Percentiles rank a stretch among this genome's conserved stretches.
Evolutionary conservation across 2,113 vertebrate genomes (phyloP).

Genomic region (Rhinichthys klamathensis): DNA sequence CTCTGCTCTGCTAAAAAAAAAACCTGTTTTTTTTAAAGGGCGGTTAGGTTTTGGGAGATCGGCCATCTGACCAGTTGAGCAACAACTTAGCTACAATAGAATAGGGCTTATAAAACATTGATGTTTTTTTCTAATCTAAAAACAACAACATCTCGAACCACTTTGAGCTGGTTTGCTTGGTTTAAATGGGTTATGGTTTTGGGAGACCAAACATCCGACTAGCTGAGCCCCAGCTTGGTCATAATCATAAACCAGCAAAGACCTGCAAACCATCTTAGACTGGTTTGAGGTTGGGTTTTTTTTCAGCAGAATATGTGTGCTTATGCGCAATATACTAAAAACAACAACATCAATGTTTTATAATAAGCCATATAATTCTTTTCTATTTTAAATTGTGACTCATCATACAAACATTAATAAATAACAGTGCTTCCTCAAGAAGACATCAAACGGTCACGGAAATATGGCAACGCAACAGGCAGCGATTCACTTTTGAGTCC

Average conservation of each 20-base stretch:
- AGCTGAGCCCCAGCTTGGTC: not conserved
- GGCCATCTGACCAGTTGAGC: too few species aligned
- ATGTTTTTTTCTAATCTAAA: too few species aligned
- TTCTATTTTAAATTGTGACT: conserved; percentile 6
- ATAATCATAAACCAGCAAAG: not conserved
- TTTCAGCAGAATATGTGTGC: too few species aligned
- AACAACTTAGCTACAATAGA: too few species aligned
- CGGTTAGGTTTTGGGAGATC: too few species aligned
- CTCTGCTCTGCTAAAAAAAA: not conserved
- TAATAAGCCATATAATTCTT: not conserved
- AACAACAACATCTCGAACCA: not conserved
- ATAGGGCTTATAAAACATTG: too few species aligned
- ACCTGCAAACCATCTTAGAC: not conserved
- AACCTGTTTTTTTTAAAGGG: too few species aligned
- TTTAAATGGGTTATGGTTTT: not conserved
- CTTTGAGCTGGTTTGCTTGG: not conserved
- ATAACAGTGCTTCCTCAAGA: not conserved
- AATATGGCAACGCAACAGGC: not conserved
- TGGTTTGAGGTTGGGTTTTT: not conserved
- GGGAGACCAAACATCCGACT: not conserved
- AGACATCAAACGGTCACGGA: not conserved
- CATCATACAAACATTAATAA: conserved; percentile 2
- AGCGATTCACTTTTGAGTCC: not conserved
- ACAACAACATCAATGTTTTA: not conserved
- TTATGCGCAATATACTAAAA: not conserved